These are phyloP conservation scores for Cremastinae sp. DNA, from an alignment of 2,888 invertebrate species.

Conservation along the genomic window DNA sequence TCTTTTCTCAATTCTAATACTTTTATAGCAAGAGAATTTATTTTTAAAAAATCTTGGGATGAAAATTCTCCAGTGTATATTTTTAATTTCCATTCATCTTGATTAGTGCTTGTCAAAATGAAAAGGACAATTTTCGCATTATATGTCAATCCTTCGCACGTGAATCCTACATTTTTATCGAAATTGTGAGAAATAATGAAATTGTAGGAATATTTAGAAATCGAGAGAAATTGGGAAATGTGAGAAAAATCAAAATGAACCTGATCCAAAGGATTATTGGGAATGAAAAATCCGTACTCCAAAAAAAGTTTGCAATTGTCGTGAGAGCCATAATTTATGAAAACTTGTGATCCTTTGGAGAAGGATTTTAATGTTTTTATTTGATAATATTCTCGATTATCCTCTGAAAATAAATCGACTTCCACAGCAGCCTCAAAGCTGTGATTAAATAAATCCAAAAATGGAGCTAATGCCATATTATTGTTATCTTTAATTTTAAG, in stretches of 20 bases:
- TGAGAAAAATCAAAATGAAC: conserved; percentile 84
- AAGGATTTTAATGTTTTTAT: conserved; percentile 82
- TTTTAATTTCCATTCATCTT: conserved; percentile 68
- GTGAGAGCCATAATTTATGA: conserved; percentile 93
- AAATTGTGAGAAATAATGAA: conserved; percentile 85
- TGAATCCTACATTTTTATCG: conserved; percentile 84
- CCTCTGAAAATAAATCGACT: conserved; percentile 78
- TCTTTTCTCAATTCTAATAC: conserved; percentile 67
- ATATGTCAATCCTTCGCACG: conserved; percentile 85
- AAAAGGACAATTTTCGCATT: conserved; percentile 81
- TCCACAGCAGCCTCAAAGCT: conserved; percentile 84
- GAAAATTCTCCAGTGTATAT: conserved; percentile 70
- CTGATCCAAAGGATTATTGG: conserved; percentile 86
- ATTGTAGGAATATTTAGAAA: conserved; percentile 81
- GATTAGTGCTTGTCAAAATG: conserved; percentile 64
- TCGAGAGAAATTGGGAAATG: conserved; percentile 80
- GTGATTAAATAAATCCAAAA: conserved; percentile 95
- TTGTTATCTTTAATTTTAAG: conserved; percentile 69
- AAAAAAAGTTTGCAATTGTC: conserved; percentile 90
- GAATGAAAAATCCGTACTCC: conserved; percentile 93
- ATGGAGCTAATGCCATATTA: conserved; percentile 89
- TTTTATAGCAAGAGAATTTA: conserved; percentile 63
- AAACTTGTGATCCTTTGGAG: conserved; percentile 87
- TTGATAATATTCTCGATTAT: conserved; percentile 81
- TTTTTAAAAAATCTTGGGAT: conserved; percentile 62